phyloP scores from a whole-genome alignment of 2,888 invertebrate species.

The Catocala sponsa region DNA sequence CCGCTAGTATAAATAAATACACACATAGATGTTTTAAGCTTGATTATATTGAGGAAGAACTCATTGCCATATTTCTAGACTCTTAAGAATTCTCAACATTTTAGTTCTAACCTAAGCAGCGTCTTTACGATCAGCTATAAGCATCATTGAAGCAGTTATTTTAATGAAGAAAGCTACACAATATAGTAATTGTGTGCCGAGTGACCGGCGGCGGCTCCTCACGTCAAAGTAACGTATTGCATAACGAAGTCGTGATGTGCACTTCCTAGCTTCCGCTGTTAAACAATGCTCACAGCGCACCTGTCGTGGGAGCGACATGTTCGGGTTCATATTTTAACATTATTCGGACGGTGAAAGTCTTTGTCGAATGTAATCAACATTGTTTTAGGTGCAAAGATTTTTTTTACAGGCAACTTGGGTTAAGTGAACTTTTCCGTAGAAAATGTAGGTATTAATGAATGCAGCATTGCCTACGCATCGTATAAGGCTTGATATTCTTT shows the following conservation, averaged over 20 bases:
- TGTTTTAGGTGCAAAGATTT: conserved; percentile 20
- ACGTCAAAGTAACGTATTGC: conserved; percentile 22
- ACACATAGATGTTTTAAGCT: no score
- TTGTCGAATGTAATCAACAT: conserved; percentile 24
- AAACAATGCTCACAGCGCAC: conserved; percentile 43
- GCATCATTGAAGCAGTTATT: not conserved
- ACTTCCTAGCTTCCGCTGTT: conserved; percentile 61
- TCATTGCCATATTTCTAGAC: no score
- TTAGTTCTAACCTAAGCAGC: no score
- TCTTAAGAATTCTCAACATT: no score
- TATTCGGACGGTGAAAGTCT: conserved; percentile 55
- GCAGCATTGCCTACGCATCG: no score
- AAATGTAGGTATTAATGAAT: no score
- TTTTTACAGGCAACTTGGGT: no score
- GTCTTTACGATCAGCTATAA: no score
- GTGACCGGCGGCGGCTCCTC: conserved; percentile 30
- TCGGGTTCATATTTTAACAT: conserved; percentile 48
- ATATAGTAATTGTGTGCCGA: conserved; percentile 29
- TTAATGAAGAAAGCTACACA: conserved; percentile 35
- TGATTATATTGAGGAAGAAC: no score
- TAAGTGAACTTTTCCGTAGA: no score
- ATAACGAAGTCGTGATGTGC: conserved; percentile 57
- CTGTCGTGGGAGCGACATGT: conserved; percentile 58
- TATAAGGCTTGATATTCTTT: no score
- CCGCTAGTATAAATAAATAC: no score